A percentile compares a stretch with the other conserved stretches of the same genome.
Evolutionary conservation across 1,140 invertebrate genomes (phyloP).

Genomic region (Plectrocnemia conspersa): DNA sequence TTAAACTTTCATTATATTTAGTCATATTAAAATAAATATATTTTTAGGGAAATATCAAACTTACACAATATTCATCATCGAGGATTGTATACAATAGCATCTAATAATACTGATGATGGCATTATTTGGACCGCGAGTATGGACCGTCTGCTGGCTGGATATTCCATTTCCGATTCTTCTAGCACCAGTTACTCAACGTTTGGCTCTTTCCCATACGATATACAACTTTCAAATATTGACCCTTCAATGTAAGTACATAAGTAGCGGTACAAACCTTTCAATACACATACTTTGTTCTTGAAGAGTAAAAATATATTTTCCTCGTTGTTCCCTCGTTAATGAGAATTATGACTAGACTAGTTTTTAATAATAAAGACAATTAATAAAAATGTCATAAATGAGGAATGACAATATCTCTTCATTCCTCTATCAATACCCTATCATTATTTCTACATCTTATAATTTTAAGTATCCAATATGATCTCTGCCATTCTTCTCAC

Average conservation of each 20-base stretch:
- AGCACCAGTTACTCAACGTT: conserved; percentile 56
- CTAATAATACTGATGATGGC: conserved; percentile 8
- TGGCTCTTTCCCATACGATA: conserved; percentile 61
- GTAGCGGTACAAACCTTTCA: too few species aligned
- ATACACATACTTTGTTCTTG: too few species aligned
- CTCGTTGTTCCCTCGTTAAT: too few species aligned
- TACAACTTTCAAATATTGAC: conserved; percentile 65
- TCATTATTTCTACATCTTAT: too few species aligned
- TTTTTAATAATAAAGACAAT: too few species aligned
- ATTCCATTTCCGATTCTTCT: conserved; percentile 42
- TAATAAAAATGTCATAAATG: too few species aligned
- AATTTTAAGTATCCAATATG: too few species aligned
- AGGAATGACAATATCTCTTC: too few species aligned
- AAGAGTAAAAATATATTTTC: too few species aligned
- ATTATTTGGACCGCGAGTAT: conserved; percentile 59
- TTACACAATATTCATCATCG: conserved; percentile 25
- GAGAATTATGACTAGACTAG: too few species aligned
- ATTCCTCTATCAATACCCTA: too few species aligned
- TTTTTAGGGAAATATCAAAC: conserved; percentile 3
- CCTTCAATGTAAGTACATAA: conserved; percentile 58
- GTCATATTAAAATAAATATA: not conserved
- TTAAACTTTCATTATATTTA: not conserved
- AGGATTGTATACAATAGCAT: conserved; percentile 9
- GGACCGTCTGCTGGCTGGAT: conserved; percentile 60
- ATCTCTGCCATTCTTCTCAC: too few species aligned